Evolutionary conservation across 2,113 vertebrate genomes (phyloP).

Genomic region (Antechinus stuartii): DNA sequence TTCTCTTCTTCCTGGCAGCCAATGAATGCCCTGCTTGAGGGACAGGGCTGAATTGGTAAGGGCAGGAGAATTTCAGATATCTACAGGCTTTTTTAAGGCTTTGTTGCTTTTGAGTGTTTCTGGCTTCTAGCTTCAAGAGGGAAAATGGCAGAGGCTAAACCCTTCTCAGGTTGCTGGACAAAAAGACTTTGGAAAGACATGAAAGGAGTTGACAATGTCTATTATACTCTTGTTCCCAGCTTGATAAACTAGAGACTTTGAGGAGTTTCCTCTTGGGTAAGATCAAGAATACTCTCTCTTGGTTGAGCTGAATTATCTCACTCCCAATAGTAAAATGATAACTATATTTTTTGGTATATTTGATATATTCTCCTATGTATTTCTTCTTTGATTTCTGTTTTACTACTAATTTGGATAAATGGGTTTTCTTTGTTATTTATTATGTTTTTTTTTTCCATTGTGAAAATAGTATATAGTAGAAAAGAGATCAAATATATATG

Average conservation of each 20-base stretch:
- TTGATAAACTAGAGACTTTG: neutral
- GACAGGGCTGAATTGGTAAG: neutral
- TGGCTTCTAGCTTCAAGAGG: neutral
- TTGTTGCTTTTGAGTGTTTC: neutral
- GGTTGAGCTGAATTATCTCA: neutral
- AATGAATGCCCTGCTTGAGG: neutral
- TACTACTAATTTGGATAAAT: neutral
- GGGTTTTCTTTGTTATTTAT: neutral
- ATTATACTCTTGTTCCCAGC: neutral
- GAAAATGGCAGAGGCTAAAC: neutral
- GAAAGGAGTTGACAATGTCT: neutral
- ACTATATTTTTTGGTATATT: neutral
- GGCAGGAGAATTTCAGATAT: neutral
- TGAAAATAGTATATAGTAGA: neutral
- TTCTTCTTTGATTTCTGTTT: neutral
- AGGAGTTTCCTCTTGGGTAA: neutral
- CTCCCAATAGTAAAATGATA: neutral
- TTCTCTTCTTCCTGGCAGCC: neutral
- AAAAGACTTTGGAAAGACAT: neutral
- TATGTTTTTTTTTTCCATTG: neutral
- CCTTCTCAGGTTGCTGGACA: neutral
- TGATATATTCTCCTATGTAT: neutral
- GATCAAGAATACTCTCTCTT: neutral
- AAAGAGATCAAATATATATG: neutral
- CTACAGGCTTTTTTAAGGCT: neutral